Conservation (phyloP, 30 jellyfish, hydroid and myxozoan species). For the Pseudorhiza aurosa region DNA sequence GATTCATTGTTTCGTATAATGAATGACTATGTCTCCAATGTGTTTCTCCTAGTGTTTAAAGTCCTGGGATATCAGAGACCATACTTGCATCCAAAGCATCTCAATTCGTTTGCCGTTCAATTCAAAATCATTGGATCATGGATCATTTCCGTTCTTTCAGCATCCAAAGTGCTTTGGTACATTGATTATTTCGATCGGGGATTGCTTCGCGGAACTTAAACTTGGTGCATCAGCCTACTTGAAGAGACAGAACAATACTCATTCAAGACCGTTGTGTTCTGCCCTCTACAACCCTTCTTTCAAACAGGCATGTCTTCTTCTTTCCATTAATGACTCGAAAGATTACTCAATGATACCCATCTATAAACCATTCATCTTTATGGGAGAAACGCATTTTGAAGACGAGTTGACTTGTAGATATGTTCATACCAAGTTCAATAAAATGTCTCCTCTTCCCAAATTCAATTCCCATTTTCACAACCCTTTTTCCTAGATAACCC, state of each 20-base stretch:
- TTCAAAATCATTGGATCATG: slow-evolving; percentile 50
- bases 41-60: slow-evolving; percentile 17
- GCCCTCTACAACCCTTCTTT: slow-evolving; percentile 47
- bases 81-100: slow-evolving; percentile 55
- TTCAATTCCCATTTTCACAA: too few species aligned
- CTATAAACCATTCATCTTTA: too few species aligned
- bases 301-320: slow-evolving; percentile 23
- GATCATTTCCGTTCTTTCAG: slow-evolving; percentile 59
- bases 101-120: slow-evolving; percentile 60
- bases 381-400: too few species aligned
- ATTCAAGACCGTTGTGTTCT: slow-evolving; percentile 53
- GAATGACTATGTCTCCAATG: too few species aligned
- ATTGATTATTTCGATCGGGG: slow-evolving; percentile 49
- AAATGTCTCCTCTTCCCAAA: too few species aligned
- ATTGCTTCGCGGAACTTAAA: slow-evolving; percentile 72
- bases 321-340: background rate
- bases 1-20: too few species aligned
- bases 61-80: slow-evolving; percentile 79
- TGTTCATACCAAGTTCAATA: too few species aligned
- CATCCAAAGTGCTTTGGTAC: slow-evolving; percentile 22
- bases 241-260: slow-evolving; percentile 34
- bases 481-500: too few species aligned
- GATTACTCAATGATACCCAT: too few species aligned
- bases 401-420: too few species aligned
- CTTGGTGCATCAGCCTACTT: slow-evolving; percentile 41